Evolutionary conservation across 1,140 invertebrate genomes (phyloP), one percentile per base, ranked within the genome.

Genomic region (Heliconius hewitsoni): DNA sequence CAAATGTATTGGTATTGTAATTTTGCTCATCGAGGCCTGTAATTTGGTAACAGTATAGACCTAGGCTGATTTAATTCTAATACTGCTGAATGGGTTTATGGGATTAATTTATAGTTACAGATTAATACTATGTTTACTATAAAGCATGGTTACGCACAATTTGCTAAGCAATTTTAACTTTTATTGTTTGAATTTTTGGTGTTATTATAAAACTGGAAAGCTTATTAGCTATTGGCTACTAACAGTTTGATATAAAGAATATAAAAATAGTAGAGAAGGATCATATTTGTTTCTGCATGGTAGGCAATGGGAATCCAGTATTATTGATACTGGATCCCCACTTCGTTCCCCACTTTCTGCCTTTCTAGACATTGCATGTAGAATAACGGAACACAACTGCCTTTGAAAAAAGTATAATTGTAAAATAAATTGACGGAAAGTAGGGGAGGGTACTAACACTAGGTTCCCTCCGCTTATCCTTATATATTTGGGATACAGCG

Each of bases 1-100:
- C 71, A 72, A 72, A 39, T 72, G 34, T 72, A 72, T 72, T 72
- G 37, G 71, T 72, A 72, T 72, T 72, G 71, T 72, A 72, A 72
- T 72, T 72, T 72, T 72, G 37, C 71, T 72, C 34, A 72, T 37
- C 30, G 71, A 42, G 37, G 71, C 71, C 34, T 72, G 37, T 72
- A 72, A 72, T 72, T 72, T 72, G 71, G 71, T 72, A 72, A 72
- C 34, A 72, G 71, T 39, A 39, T 71, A 37, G 71, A 72, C 71
- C 71, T 39, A 39, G 71, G 34, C 37, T 72, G 71, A 72, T 72
- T 72, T 39, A 72, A 72, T 72, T 72, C 71, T 72, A 72, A 72
- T 72, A 72, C 71, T 72, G 71, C 71, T 39, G 37, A 72, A 39
- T 39, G 37, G 71, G 71, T 42, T 72, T 72, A 72, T 72, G 34